A percentile compares a stretch with the other conserved stretches of the same genome.
Conservation (phyloP, 2,797 vertebrate genomes). For the Pipistrellus pipistrellus region DNA sequence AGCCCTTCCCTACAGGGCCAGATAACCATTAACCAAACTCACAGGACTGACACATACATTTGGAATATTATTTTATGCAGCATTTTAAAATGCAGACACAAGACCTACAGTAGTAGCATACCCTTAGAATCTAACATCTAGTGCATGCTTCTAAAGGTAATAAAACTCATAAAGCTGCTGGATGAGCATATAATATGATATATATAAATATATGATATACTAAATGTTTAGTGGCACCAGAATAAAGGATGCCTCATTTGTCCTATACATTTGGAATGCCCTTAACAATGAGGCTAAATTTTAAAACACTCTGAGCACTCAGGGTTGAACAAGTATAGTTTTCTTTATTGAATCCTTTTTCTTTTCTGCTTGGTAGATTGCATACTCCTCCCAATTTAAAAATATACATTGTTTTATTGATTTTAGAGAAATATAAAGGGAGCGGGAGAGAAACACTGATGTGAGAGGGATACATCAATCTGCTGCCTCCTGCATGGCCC, state of each 20-base stretch:
- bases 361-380: neutral
- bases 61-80: neutral
- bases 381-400: neutral
- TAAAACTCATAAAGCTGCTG: neutral
- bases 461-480: no score
- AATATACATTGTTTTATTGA: no score
- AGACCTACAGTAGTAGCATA: neutral
- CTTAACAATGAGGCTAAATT: neutral
- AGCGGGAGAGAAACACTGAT: no score
- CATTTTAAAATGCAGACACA: neutral
- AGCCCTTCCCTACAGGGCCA: neutral
- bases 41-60: neutral
- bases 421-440: neutral
- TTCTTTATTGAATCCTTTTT: neutral
- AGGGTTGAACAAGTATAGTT: neutral
- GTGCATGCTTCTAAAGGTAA: neutral
- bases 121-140: neutral
- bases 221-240: neutral
- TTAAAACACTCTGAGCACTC: neutral
- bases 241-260: neutral
- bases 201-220: no score
- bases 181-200: neutral
- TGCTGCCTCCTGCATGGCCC: no score
- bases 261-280: neutral
- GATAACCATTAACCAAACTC: neutral